Base-by-base conservation (phyloP, 2,113 vertebrate genomes). In the Rhinoderma darwinii region DNA sequence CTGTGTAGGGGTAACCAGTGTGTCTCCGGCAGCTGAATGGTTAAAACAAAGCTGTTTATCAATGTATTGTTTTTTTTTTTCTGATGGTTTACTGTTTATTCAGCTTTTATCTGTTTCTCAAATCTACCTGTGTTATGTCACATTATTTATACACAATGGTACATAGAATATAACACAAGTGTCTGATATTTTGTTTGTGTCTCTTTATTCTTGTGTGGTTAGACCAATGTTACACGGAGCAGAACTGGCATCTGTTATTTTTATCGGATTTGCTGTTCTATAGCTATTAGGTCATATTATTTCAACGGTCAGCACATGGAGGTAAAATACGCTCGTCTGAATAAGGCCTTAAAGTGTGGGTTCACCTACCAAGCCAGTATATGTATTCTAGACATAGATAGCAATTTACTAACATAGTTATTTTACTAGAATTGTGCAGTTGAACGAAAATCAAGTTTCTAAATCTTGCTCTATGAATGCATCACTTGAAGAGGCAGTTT, bases 111-210 rank as follows among this genome's bases (percentile, higher is more conserved):
- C 78, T 87, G 86, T 87, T 59, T 82, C 86, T 87, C 78, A 18
- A 56, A 87, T 87, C 86, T 87, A 87, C 86, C 78, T 87, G 79
- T 87, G 86, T 87, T 87, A 82, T 87, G 68, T 87, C 79, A 87
- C 78, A 87, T 87, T 87, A 87, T 87, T 87, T 87, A 87, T 87
- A 87, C 86, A 75, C 86, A 82, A 68, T 82, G 86, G 86, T 87
- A 87, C 78, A 87, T 87, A 82, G 86, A 87, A 87, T 87, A 87
- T 87, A 87, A 82, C 78, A 87, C 78, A 82, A 87, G 78, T 82
- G 86, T 82, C 86, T 63, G 51, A 63, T 82, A 47, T 27, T n/a
- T 5, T 27, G 27, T 54, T 51, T 82, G 68, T 82, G 78, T 50
- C 70, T 61, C 72, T 82, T 87, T 75, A 66, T 82, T 82, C 37